Base-by-base conservation (phyloP, 2,888 invertebrate genomes). In the Metellina segmentata region DNA sequence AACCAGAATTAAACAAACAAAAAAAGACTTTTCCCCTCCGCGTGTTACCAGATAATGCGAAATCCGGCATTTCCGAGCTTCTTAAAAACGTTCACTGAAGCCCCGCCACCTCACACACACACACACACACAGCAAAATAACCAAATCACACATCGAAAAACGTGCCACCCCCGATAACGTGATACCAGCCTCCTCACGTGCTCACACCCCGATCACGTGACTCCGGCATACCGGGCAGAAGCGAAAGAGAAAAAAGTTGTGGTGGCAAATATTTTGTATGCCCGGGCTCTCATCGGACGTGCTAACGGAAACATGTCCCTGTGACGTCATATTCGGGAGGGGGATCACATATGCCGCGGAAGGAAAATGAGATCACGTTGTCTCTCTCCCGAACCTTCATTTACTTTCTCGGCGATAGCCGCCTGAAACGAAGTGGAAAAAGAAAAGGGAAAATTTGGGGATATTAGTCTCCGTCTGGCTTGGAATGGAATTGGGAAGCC, bases 341-440 rank as follows among this genome's bases (percentile, higher is more conserved):
- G 78, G 61, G 51, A 16, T 20, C 69, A 61, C 88, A 34, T 34
- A 81, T 75, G 89, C 69, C 75, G 77, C 34, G 79, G 78, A 91
- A 83, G 71, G 82, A 91, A 82, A 91, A 91, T 91, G 91, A 91
- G 91, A 91, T 91, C 91, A 91, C 91, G 91, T 88, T 91, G 91
- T 19, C 82, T 53, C 34, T 7, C 83, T 79, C 34, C 61, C 61
- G 85, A 48, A 52, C 74, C 90, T 74, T 90, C 90, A 85, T 85
- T 90, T 90, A 81, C 48, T 88, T 88, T 48, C 78, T 51, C 71
- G 61, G 81, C 81, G 53, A 34, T 34, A n/a, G 52, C 34, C 77
- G 77, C 71, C 48, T 71, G 69, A 86, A 61, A 81, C 69, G 70
- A 52, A 71, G 70, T 7, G 52, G 48, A 77, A 82, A 61, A 13